phyloP scores from a whole-genome alignment of 2,888 invertebrate genomes.

The Biston betularia region DNA sequence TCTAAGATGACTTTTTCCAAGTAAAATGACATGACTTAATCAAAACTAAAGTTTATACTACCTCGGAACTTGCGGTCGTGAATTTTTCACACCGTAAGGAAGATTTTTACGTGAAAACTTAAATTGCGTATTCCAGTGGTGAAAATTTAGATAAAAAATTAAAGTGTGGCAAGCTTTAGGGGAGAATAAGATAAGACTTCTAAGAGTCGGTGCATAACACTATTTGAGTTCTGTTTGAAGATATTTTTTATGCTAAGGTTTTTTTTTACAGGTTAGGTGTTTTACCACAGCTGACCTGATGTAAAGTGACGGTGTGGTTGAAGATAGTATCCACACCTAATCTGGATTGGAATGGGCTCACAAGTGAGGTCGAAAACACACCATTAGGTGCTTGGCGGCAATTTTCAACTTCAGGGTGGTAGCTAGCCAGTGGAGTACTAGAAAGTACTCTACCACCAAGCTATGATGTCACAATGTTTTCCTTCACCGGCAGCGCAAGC shows the following conservation, averaged over 20 bases:
- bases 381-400: no score
- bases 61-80: constrained; percentile 58
- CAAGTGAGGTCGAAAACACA: no score
- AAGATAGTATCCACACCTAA: no score
- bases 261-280: no score
- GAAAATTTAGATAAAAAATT: constrained; percentile 63
- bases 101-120: constrained; percentile 77
- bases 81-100: constrained; percentile 67
- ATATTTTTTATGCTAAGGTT: background rate
- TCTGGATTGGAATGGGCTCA: no score
- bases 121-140: constrained; percentile 72
- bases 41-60: constrained; percentile 68
- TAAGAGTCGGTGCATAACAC: background rate
- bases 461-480: no score
- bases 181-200: constrained; percentile 17
- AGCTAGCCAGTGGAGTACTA: no score
- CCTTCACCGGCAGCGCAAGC: no score
- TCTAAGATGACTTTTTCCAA: background rate
- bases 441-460: no score
- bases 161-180: constrained; percentile 39
- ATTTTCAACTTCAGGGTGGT: no score
- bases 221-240: background rate
- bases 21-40: constrained; percentile 66
- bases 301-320: no score
- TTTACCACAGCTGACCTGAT: no score